Percentiles rank a stretch among this genome's conserved stretches.
Conservation (phyloP, 2,113 vertebrate genomes). For the Macrotus californicus region DNA sequence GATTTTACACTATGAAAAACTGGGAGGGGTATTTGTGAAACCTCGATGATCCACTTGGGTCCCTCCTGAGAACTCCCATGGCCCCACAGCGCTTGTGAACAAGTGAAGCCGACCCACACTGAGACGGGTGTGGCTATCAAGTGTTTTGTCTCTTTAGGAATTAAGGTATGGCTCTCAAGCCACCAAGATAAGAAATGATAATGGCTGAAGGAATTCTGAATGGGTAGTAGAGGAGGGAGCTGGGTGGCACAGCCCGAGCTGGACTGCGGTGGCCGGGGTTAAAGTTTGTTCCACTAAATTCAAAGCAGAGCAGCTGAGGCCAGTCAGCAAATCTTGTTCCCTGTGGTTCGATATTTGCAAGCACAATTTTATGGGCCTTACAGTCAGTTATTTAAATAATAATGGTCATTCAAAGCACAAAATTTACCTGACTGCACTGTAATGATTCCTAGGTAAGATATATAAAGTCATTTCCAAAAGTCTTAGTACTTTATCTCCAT, state of each 20-base stretch:
- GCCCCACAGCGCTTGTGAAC: neutral
- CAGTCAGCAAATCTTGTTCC: neutral
- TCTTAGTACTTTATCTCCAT: neutral
- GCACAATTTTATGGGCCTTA: neutral
- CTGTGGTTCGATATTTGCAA: neutral
- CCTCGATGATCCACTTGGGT: neutral
- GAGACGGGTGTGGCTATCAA: neutral
- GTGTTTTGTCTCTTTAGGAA: neutral
- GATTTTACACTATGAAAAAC: neutral
- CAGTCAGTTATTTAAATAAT: neutral
- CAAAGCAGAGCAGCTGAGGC: neutral
- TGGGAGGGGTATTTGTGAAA: neutral
- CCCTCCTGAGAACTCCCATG: neutral
- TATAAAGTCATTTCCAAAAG: neutral
- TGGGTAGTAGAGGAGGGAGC: no score
- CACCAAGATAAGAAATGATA: neutral
- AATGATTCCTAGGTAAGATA: neutral
- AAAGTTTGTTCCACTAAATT: neutral
- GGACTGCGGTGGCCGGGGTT: rapidly evolving
- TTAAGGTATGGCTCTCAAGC: neutral
- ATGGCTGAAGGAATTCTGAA: neutral
- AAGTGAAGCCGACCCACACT: neutral
- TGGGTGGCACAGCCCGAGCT: rapidly evolving
- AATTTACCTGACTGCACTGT: neutral
- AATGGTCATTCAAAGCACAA: neutral